Evolutionary conservation across 2,797 vertebrate genomes (phyloP), one percentile per base, ranked within the genome.

Genomic region (Sebastes kiyomatsui): DNA sequence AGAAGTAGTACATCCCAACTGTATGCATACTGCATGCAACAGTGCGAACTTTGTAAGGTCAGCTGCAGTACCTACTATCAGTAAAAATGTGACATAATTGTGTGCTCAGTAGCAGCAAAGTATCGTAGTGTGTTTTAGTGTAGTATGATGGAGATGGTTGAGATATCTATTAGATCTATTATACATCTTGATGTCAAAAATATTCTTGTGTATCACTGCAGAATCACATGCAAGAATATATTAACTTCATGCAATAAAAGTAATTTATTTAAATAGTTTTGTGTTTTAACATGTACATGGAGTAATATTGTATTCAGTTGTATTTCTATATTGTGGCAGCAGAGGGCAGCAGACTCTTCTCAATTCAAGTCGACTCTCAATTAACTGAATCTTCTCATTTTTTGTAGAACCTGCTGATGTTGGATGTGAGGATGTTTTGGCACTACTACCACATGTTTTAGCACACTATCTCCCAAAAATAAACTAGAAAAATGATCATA

Each of bases 331-430:
- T 46, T 60, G 4, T 69, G 76, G 4, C 95, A 93, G 81, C 72
- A 94, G 95, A 91, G 83, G 91, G 93, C 92, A 94, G 93, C 93
- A 95, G 75, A 92, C 54, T 59, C 33, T 80, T 61, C 7, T 46
- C 16, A 16, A 46, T 46, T 46, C 14, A 46, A 16, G 42, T 0
- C 42, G 7, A 46, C 14, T 18, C 42, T 46, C 38, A 42, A 42
- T 42, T 42, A 42, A 42, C 38, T n/a, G 2, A 35, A 58, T 18
- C 23, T 27, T 23, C n/a, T 12, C 16, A 27, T 1, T 33, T 23
- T 76, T 35, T 56, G 12, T 4, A 12, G 3, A 25, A 58, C 35
- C 42, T 62, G 28, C 1, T 58, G 18, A 28, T 5, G 10, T n/a
- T 72, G 8, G 23, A 23, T 52, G 46, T 13, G 3, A 11, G 16